Percentiles rank a stretch among this genome's conserved stretches.
Conservation (phyloP, 1,140 invertebrate genomes). For the Cotesia chilonis region DNA sequence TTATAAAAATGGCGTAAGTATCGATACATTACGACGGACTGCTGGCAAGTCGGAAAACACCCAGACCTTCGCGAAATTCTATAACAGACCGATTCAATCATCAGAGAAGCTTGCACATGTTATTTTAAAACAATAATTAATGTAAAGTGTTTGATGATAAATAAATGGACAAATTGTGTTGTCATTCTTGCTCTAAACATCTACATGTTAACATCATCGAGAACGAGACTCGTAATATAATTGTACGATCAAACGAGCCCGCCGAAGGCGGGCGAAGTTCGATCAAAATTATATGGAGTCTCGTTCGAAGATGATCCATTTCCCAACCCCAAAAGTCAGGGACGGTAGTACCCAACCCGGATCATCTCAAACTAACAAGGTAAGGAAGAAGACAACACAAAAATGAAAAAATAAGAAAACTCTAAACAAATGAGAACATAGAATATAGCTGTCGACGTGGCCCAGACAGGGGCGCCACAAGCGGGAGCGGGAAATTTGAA, state of each 20-base stretch:
- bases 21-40: conserved; percentile 21
- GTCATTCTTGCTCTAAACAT: conserved; percentile 9
- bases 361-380: too few relatives aligned
- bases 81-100: conserved; percentile 24
- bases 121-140: background rate
- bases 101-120: background rate
- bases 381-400: too few relatives aligned
- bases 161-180: conserved; percentile 3
- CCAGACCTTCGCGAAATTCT: conserved; percentile 18
- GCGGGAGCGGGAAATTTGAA: background rate
- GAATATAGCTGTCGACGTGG: background rate
- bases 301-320: too few relatives aligned
- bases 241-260: too few relatives aligned
- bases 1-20: conserved; percentile 14
- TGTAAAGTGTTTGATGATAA: background rate
- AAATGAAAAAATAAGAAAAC: too few relatives aligned
- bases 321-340: too few relatives aligned
- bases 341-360: too few relatives aligned
- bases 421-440: background rate
- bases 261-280: too few relatives aligned
- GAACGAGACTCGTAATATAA: too few relatives aligned
- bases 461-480: background rate
- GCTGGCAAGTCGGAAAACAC: conserved; percentile 19
- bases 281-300: too few relatives aligned
- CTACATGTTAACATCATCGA: conserved; percentile 11